Percentiles rank a stretch among this genome's conserved stretches.
Evolutionary conservation across 2,888 invertebrate species (phyloP).

Genomic region (Orgyia antiqua): DNA sequence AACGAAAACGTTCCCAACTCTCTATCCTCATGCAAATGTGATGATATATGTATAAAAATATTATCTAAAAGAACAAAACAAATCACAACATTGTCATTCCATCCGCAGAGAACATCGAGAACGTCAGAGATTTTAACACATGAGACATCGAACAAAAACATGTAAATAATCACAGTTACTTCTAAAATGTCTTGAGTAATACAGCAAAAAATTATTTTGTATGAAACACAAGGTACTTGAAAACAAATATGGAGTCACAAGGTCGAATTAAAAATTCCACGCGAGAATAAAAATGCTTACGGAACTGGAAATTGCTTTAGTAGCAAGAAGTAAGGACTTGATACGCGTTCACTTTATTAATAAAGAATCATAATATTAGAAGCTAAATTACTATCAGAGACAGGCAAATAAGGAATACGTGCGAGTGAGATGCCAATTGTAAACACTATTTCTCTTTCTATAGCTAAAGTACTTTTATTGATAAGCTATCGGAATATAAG

Average conservation of each 20-base stretch:
- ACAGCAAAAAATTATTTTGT: slow-evolving; percentile 5
- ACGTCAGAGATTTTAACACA: slow-evolving; percentile 30
- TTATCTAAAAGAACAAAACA: slow-evolving; percentile 1
- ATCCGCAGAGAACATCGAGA: slow-evolving; percentile 40
- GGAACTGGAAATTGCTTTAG: not conserved
- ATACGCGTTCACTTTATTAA: slow-evolving; percentile 19
- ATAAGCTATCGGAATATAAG: slow-evolving; percentile 13
- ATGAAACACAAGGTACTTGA: slow-evolving; percentile 3
- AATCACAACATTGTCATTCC: slow-evolving; percentile 31
- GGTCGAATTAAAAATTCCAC: slow-evolving; percentile 13
- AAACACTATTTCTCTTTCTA: slow-evolving; percentile 15
- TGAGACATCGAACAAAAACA: slow-evolving; percentile 22
- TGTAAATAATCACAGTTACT: slow-evolving; percentile 22
- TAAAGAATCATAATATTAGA: slow-evolving; percentile 15
- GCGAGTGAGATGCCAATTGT: not conserved
- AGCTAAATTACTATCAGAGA: slow-evolving; percentile 7
- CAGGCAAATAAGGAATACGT: slow-evolving; percentile 2
- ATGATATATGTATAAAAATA: no score
- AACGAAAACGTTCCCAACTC: no score
- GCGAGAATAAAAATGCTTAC: slow-evolving; percentile 7
- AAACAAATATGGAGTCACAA: slow-evolving; percentile 3
- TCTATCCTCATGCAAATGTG: no score
- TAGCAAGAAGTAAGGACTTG: not conserved
- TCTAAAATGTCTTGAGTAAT: slow-evolving; percentile 11
- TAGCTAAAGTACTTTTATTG: slow-evolving; percentile 15